phyloP scores from a whole-genome alignment of 2,797 vertebrate genomes.

The Cossypha polioptera region DNA sequence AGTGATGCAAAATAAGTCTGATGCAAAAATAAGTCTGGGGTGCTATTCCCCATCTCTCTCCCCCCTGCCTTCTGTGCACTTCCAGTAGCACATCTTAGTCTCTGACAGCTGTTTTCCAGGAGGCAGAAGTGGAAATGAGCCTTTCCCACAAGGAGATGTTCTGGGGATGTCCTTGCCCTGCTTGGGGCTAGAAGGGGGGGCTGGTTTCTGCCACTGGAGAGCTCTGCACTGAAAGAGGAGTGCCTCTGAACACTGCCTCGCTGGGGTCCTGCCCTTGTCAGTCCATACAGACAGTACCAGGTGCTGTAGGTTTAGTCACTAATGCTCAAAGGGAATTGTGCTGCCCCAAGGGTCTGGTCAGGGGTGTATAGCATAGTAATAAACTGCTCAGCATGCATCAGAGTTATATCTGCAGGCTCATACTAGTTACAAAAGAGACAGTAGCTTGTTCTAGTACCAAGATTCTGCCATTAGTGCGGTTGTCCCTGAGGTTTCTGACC shows the following conservation, averaged over 20 bases:
- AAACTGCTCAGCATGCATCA: background rate
- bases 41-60: background rate
- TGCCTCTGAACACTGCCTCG: background rate
- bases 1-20: background rate
- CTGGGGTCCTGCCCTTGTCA: background rate
- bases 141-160: background rate
- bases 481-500: background rate
- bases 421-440: slow-evolving; percentile 15
- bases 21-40: background rate
- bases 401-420: background rate
- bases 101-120: background rate
- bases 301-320: slow-evolving; percentile 8
- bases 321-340: background rate
- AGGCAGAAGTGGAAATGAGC: background rate
- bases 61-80: background rate
- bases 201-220: background rate
- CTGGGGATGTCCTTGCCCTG: background rate
- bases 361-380: background rate
- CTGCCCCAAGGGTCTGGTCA: background rate
- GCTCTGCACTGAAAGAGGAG: background rate
- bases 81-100: background rate
- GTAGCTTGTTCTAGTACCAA: slow-evolving; percentile 24
- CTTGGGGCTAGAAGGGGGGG: background rate
- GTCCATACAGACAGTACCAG: background rate
- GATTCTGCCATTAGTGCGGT: background rate